A percentile compares a stretch with the other conserved stretches of the same genome.
These are phyloP conservation scores for Pherbina coryleti DNA, from an alignment of 2,888 invertebrate species.

Conservation along the genomic window DNA sequence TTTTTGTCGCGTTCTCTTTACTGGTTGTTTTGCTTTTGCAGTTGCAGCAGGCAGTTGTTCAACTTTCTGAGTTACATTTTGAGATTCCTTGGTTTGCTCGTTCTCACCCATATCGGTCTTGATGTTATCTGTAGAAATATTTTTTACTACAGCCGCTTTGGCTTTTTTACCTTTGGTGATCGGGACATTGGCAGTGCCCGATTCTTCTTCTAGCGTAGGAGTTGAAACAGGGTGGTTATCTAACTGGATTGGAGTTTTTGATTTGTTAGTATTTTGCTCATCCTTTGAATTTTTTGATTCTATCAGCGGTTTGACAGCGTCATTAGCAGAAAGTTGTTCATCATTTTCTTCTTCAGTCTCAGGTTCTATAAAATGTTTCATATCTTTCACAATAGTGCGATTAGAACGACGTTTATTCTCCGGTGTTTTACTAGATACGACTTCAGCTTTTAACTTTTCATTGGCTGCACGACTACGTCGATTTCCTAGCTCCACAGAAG, in stretches of 20 bases:
- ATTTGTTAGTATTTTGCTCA: slow-evolving; percentile 40
- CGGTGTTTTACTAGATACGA: slow-evolving; percentile 54
- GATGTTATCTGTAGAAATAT: slow-evolving; percentile 40
- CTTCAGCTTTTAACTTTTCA: slow-evolving; percentile 56
- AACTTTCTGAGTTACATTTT: slow-evolving; percentile 42
- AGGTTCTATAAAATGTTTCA: slow-evolving; percentile 49
- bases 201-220: slow-evolving; percentile 49
- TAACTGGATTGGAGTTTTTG: slow-evolving; percentile 44
- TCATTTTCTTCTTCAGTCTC: slow-evolving; percentile 56
- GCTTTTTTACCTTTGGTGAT: slow-evolving; percentile 29
- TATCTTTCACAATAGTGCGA: slow-evolving; percentile 57
- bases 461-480: slow-evolving; percentile 68
- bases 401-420: slow-evolving; percentile 65
- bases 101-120: neutral
- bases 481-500: slow-evolving; percentile 70
- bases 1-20: slow-evolving; percentile 64
- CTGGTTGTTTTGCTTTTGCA: slow-evolving; percentile 52
- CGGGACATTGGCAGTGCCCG: too few species aligned
- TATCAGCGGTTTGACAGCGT: slow-evolving; percentile 43
- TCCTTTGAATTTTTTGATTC: slow-evolving; percentile 37
- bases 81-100: slow-evolving; percentile 36
- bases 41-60: slow-evolving; percentile 49
- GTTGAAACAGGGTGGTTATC: slow-evolving; percentile 51
- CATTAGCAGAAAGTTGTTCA: slow-evolving; percentile 58
- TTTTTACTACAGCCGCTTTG: slow-evolving; percentile 17